Evolutionary conservation across 2,797 vertebrate genomes (phyloP).

Genomic region (Spheniscus humboldti): DNA sequence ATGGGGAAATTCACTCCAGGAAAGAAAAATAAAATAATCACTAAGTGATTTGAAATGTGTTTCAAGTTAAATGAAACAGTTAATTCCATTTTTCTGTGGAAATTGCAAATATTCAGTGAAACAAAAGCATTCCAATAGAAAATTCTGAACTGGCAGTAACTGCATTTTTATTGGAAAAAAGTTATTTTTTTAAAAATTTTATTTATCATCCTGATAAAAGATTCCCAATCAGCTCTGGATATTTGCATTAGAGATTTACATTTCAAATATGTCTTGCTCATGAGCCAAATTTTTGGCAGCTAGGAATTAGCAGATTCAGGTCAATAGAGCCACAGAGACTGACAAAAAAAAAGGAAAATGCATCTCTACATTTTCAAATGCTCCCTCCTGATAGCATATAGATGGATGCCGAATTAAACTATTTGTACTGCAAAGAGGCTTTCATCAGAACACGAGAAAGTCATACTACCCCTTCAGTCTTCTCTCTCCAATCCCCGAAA

Average conservation of each 20-base stretch:
- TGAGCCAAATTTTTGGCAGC: slow-evolving; percentile 31
- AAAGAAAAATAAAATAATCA: background rate
- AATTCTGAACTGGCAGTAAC: background rate
- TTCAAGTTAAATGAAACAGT: background rate
- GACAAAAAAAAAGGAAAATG: background rate
- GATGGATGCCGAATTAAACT: background rate
- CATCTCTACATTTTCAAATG: background rate
- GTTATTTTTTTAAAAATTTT: background rate
- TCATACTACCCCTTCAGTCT: background rate
- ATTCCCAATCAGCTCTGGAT: background rate
- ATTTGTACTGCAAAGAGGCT: background rate
- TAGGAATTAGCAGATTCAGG: slow-evolving; percentile 11
- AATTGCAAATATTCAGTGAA: background rate
- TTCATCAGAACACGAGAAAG: background rate
- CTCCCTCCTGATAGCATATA: background rate
- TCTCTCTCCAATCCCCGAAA: background rate
- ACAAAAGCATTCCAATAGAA: background rate
- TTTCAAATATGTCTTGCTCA: background rate
- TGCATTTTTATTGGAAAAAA: background rate
- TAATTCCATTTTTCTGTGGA: background rate
- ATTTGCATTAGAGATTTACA: slow-evolving; percentile 56
- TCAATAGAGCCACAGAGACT: slow-evolving; percentile 9
- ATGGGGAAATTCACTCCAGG: background rate
- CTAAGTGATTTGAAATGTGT: background rate
- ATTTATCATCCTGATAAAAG: slow-evolving; percentile 39